Base-by-base conservation (phyloP, 1,140 invertebrate genomes). In the Triops cancriformis region DNA sequence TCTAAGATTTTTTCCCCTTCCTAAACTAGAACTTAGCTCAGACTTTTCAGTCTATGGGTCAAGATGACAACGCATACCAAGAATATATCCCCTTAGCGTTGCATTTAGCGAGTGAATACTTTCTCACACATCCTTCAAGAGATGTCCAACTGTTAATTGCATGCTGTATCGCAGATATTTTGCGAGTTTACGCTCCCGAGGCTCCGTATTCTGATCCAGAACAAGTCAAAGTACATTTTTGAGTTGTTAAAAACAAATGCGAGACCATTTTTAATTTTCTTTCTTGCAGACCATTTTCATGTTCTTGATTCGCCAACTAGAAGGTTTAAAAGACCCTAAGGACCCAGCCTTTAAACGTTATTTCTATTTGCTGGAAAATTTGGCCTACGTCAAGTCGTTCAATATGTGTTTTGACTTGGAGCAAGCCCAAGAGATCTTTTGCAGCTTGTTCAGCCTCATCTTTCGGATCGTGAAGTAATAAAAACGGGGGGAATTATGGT, bases 391-490 rank as follows among this genome's bases (percentile, higher is more conserved):
- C 26, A 99, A 99, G 84, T 97, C 96, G 0, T 99, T 99, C 85
- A 98, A 98, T 85, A 98, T 99, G 91, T 98, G 97, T 85, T 96
- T 98, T 84, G 97, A 99, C 84, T 85, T 98, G 51, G 96, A 98
- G 85, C 96, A 98, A 84, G 97, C 93, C 82, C 95, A 98, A 85
- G 94, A 97, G 85, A 98, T 98, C 82, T 97, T 98, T 84, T 96
- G 94, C 83, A 90, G 91, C 64, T 87, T 99, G 0, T 98, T 98
- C 85, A 91, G 92, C 74, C 88, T 98, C n/a, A 97, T 98, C 89
- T 98, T 98, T 84, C 93, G 91, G 85, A 96, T 97, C 85, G 93
- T 98, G 81, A 98, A 96, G 94, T 97, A 85, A 91, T 89, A 88
- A 79, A 79, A 74, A 14, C 23, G 2, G 31, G 31, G 31, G 31